A percentile compares a stretch with the other conserved stretches of the same genome.
Conservation (phyloP, 2,797 vertebrate species). For the Eleutherodactylus coqui region DNA sequence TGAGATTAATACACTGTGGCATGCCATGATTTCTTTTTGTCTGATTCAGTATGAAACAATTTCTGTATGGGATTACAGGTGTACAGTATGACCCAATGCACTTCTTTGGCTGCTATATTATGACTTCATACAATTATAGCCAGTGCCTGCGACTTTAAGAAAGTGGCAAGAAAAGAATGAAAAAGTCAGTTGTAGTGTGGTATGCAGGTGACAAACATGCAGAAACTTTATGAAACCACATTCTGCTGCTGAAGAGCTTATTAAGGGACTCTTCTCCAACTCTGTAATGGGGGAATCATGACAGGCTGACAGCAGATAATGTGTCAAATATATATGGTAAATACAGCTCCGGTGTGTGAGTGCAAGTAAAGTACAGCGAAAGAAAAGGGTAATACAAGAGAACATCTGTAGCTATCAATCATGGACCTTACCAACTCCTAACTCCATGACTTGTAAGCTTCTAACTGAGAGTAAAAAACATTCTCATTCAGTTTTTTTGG, state of each 20-base stretch:
- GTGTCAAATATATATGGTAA: not conserved
- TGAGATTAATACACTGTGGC: not conserved
- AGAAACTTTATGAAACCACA: not conserved
- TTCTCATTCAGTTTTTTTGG: not conserved
- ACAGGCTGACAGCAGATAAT: not conserved
- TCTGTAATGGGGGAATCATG: not conserved
- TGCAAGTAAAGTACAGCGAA: not conserved
- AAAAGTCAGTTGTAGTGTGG: not conserved
- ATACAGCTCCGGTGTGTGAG: conserved; percentile 5
- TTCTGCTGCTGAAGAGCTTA: not conserved
- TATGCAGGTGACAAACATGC: not conserved
- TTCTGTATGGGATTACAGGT: not conserved
- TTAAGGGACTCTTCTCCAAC: not conserved
- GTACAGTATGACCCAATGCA: no score
- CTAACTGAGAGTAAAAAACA: not conserved
- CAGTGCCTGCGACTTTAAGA: not conserved
- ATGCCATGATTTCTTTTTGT: not conserved
- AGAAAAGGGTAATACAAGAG: not conserved
- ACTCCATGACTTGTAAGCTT: not conserved
- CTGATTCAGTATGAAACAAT: not conserved
- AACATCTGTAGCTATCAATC: conserved; percentile 21
- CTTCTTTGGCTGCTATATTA: not conserved
- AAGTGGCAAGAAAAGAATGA: not conserved
- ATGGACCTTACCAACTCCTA: not conserved
- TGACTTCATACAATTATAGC: no score